Percentiles rank a stretch among this genome's conserved stretches.
Evolutionary conservation across 2,113 vertebrate species (phyloP).

Genomic region (Semicossyphus pulcher): DNA sequence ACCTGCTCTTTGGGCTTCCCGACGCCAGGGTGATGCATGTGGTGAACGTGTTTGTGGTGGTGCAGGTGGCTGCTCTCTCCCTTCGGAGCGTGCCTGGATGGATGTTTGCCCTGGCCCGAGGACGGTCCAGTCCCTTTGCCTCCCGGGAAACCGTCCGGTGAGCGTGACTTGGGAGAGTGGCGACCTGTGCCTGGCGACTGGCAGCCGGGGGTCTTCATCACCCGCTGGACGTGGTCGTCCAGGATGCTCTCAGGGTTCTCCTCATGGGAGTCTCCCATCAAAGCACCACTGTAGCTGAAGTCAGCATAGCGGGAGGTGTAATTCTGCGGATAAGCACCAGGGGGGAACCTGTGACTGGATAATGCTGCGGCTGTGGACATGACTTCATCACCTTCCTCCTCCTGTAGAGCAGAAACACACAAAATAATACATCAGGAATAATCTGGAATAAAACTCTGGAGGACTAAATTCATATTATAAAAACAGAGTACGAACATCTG

Average conservation of each 20-base stretch:
- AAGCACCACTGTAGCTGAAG: slow-evolving; percentile 80
- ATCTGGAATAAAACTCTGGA: background rate
- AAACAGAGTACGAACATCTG: too few species aligned
- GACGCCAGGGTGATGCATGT: slow-evolving; percentile 83
- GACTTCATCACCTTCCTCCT: slow-evolving; percentile 93
- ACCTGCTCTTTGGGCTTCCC: slow-evolving; percentile 88
- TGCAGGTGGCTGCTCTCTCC: slow-evolving; percentile 84
- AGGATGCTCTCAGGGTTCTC: slow-evolving; percentile 98
- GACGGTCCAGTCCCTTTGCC: slow-evolving; percentile 78
- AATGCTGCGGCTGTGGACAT: slow-evolving; percentile 79
- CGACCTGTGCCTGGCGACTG: slow-evolving; percentile 92
- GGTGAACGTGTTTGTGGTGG: slow-evolving; percentile 92
- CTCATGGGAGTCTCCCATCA: slow-evolving; percentile 89
- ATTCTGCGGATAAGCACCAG: slow-evolving; percentile 84
- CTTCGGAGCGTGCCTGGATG: slow-evolving; percentile 83
- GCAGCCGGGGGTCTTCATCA: slow-evolving; percentile 96
- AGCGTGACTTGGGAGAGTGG: slow-evolving; percentile 90
- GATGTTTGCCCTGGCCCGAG: slow-evolving; percentile 85
- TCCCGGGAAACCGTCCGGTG: slow-evolving; percentile 85
- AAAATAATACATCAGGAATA: background rate
- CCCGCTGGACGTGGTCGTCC: slow-evolving; percentile 95
- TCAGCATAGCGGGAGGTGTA: slow-evolving; percentile 89
- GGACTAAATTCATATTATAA: background rate
- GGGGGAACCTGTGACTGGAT: slow-evolving; percentile 87
- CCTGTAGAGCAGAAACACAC: slow-evolving; percentile 76